Evolutionary conservation across 2,797 vertebrate species (phyloP).

Genomic region (Alca torda): DNA sequence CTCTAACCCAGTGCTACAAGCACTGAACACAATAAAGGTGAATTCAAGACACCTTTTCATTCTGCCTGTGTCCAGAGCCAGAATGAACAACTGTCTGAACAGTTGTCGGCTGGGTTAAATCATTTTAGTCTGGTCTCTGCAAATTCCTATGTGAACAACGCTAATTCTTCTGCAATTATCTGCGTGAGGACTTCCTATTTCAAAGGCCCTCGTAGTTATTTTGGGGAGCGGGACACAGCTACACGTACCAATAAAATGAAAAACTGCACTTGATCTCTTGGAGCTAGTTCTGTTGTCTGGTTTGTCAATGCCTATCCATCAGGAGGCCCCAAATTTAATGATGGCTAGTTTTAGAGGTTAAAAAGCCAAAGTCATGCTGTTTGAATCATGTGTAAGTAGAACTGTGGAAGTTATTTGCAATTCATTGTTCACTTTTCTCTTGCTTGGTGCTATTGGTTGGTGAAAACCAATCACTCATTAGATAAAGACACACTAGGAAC

Average conservation of each 20-base stretch:
- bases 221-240: not conserved
- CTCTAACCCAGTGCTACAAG: not conserved
- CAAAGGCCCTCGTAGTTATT: not conserved
- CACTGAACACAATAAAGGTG: not conserved
- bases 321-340: not conserved
- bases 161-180: not conserved
- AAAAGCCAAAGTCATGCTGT: not conserved
- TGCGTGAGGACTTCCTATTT: not conserved
- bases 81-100: not conserved
- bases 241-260: not conserved
- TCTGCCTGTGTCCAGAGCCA: not conserved
- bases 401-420: not conserved
- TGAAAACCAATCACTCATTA: not conserved
- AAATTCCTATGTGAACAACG: not conserved
- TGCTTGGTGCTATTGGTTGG: not conserved
- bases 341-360: not conserved
- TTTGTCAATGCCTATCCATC: not conserved
- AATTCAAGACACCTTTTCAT: not conserved
- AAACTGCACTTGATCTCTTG: not conserved
- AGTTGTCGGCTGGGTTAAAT: not conserved
- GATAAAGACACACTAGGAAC: not conserved
- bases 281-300: not conserved
- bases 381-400: not conserved
- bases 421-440: not conserved
- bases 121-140: not conserved